These are phyloP conservation scores for Tribolium freemani DNA, from an alignment of 2,888 invertebrate genomes.

Conservation along the genomic window DNA sequence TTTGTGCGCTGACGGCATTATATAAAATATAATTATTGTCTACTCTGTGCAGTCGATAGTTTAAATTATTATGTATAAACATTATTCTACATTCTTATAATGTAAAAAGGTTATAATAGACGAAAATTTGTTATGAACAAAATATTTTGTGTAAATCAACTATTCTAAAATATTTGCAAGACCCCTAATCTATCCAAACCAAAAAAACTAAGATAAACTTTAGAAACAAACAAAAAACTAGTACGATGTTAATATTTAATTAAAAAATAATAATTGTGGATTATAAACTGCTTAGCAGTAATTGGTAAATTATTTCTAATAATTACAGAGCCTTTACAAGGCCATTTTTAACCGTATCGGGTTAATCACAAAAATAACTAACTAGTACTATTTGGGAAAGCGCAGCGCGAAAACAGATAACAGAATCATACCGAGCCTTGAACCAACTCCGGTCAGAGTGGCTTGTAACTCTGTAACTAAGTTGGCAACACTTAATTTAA, in stretches of 20 bases:
- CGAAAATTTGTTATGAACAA: slow-evolving; percentile 62
- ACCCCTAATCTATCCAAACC: slow-evolving; percentile 65
- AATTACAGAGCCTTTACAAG: slow-evolving; percentile 61
- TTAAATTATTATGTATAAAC: slow-evolving; percentile 55
- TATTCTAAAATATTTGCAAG: slow-evolving; percentile 63
- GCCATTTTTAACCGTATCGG: slow-evolving; percentile 60
- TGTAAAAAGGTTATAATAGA: slow-evolving; percentile 49
- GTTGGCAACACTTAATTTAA: too few species aligned
- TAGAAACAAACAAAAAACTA: slow-evolving; percentile 58
- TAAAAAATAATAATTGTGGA: slow-evolving; percentile 53
- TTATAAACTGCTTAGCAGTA: slow-evolving; percentile 63
- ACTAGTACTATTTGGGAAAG: slow-evolving; percentile 48
- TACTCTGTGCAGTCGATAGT: slow-evolving; percentile 66
- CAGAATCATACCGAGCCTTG: neutral
- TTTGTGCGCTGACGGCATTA: slow-evolving; percentile 54
- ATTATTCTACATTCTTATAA: slow-evolving; percentile 53
- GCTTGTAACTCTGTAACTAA: too few species aligned
- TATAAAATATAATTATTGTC: slow-evolving; percentile 59
- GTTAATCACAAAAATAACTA: slow-evolving; percentile 63
- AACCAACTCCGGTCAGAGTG: too few species aligned
- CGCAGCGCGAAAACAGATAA: neutral
- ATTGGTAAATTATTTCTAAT: slow-evolving; percentile 58
- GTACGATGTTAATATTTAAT: slow-evolving; percentile 57
- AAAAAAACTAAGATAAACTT: slow-evolving; percentile 51
- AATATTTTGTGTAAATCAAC: slow-evolving; percentile 50